These are phyloP conservation scores for Ormyrus nitidulus DNA, from an alignment of 2,888 invertebrate species.

Conservation along the genomic window DNA sequence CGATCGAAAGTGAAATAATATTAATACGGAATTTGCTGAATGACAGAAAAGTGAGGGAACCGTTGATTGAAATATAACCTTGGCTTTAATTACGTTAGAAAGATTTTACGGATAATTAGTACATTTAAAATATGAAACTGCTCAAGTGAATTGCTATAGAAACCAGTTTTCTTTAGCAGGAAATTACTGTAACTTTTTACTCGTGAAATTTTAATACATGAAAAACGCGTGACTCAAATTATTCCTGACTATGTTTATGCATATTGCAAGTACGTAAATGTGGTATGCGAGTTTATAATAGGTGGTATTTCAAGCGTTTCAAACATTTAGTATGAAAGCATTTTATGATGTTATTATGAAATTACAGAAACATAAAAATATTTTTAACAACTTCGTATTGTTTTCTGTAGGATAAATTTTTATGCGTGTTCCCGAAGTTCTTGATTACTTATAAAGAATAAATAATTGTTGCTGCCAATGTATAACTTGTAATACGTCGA, in stretches of 20 bases:
- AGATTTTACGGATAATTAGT: constrained; percentile 35
- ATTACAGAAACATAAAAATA: constrained; percentile 8
- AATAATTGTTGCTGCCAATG: constrained; percentile 6
- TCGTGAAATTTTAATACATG: constrained; percentile 22
- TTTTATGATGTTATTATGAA: constrained; percentile 18
- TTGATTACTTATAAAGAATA: constrained; percentile 8
- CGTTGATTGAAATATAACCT: constrained; percentile 41
- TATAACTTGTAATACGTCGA: background rate
- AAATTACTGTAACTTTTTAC: constrained; percentile 25
- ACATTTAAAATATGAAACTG: constrained; percentile 30
- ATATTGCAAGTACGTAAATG: background rate
- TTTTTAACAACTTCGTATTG: background rate
- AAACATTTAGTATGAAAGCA: constrained; percentile 18
- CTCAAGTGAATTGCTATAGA: constrained; percentile 22
- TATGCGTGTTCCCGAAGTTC: background rate
- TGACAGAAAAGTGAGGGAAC: background rate
- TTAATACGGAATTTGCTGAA: too few relatives aligned
- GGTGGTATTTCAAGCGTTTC: constrained; percentile 9
- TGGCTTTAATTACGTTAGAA: constrained; percentile 38
- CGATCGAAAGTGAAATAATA: too few relatives aligned
- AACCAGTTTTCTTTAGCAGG: constrained; percentile 37
- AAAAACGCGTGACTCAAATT: constrained; percentile 22
- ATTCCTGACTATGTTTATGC: constrained; percentile 9
- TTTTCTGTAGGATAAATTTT: too few relatives aligned
- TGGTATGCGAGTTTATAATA: constrained; percentile 25